phyloP scores from a whole-genome alignment of 2,797 vertebrate genomes.

The Acestrorhynchus altus region DNA sequence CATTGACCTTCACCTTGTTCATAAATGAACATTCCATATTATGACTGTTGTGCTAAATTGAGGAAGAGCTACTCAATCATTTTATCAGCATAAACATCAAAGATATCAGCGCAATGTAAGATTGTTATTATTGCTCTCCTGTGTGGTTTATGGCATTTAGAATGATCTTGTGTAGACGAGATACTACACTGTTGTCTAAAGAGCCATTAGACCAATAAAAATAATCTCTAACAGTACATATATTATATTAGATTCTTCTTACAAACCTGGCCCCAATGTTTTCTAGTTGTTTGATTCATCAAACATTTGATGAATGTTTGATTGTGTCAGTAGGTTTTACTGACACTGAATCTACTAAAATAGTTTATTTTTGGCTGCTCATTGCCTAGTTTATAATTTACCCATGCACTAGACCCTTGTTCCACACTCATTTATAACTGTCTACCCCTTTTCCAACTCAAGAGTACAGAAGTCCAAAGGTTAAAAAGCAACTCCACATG shows the following conservation, averaged over 20 bases:
- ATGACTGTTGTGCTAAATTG: constrained; percentile 21
- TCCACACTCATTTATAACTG: constrained; percentile 41
- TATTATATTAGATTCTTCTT: too few species aligned
- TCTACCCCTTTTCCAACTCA: constrained; percentile 26
- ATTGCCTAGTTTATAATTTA: constrained; percentile 53
- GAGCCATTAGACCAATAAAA: not conserved
- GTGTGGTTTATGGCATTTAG: not conserved
- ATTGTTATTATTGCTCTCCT: constrained; percentile 44
- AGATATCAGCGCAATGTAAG: constrained; percentile 62
- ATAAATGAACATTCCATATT: constrained; percentile 27
- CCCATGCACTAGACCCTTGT: constrained; percentile 35
- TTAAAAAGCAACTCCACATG: not conserved
- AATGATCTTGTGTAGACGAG: constrained; percentile 30
- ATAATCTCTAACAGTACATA: not conserved
- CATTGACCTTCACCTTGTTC: not conserved
- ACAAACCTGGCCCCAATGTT: too few species aligned
- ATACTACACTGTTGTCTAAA: not conserved
- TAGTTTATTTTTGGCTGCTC: constrained; percentile 30
- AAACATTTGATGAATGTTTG: too few species aligned
- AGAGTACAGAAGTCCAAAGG: constrained; percentile 39
- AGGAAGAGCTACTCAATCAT: constrained; percentile 70
- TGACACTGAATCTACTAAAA: constrained; percentile 27
- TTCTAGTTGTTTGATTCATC: too few species aligned
- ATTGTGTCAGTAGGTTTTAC: constrained; percentile 10
- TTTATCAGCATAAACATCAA: constrained; percentile 64